Evolutionary conservation across 2,888 invertebrate genomes (phyloP), one percentile per base, ranked within the genome.

Genomic region (Gordius sp.): DNA sequence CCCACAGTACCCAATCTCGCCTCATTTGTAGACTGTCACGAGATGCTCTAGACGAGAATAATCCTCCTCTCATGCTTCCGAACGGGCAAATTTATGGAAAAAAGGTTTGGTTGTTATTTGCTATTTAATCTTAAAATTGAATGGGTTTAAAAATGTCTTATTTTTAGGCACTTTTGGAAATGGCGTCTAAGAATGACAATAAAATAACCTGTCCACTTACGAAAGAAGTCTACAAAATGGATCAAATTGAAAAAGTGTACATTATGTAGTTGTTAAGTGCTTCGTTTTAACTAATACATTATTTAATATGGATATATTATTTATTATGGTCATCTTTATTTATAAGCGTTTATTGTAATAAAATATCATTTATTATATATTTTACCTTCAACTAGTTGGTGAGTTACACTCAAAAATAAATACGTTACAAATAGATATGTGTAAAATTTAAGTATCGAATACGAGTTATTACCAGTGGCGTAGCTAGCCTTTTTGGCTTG

Each of bases 11-110:
- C 57, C 91, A 91, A 71, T 89, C 89, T 61, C 78, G 86, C 58
- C 77, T 91, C 58, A 82, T 91, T 65, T 97, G 93, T 70, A 74
- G 77, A 66, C 79, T 91, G 63, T 82, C 83, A 60, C 83, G 85
- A 27, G 75, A 80, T 64, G 81, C 86, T 55, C 75, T 97, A 65
- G 89, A 97, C 72, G 91, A 93, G 68, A 82, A 93, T 71, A 91
- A 93, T 73, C 85, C 84, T 63, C 91, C 91, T 13, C 82, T 93
- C 80, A 86, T 89, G 79, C 75, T 99, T 71, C 97, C 97, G 60
- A 93, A 93, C 72, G 93, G 93, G 58, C 82, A 85, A 71, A 87
- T 97, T 59, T 93, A 87, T 67, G 86, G 86, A 8, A 82, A 85
- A 72, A 77, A 81, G 76, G 47, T 47, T 20, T 47, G 20, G 2